Evolutionary conservation across 2,797 vertebrate genomes (phyloP), one percentile per base, ranked within the genome.

Genomic region (Enteromius anoplus): DNA sequence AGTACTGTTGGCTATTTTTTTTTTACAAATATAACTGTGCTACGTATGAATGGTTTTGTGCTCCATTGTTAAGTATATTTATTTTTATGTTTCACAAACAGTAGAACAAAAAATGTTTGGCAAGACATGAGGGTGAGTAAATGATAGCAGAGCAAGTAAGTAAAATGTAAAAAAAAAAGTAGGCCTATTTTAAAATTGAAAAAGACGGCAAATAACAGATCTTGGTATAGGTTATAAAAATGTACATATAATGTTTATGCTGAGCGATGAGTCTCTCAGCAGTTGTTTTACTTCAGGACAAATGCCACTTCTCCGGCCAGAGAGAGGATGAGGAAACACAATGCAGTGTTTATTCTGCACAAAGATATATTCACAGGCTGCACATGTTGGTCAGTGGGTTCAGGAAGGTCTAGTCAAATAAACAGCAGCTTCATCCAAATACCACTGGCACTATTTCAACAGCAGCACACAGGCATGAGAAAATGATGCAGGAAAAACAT

Each of bases 371-470:
- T 95, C 93, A 95, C 92, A 89, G 81, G 62, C 47, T 8, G 79
- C 87, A 87, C 88, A 88, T 32, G 84, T 89, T 71, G 81, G 75
- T 80, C n/a, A 80, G 78, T 87, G 47, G 78, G 78, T 84, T 85
- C 82, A 85, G 82, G 76, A 87, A 87, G 79, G 84, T 79, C 78
- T 70, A 86, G 82, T 75, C 85, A 89, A 88, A 84, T 85, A 93
- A 92, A 94, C 93, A 95, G 93, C 92, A 90, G 90, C 90, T 88
- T 89, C 90, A 92, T 93, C 93, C 91, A 94, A 88, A 93, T 90
- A 92, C 88, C 75, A 26, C 87, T 88, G 92, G 90, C 84, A 65
- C 32, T 10, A 21, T 32, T 79, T 86, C 77, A 84, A 51, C 69
- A 82, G 29, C 77, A 83, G 72, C 32, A 34, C 71, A 42, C 29